Conservation (phyloP, 2,113 vertebrate species). For the Strix aluco region DNA sequence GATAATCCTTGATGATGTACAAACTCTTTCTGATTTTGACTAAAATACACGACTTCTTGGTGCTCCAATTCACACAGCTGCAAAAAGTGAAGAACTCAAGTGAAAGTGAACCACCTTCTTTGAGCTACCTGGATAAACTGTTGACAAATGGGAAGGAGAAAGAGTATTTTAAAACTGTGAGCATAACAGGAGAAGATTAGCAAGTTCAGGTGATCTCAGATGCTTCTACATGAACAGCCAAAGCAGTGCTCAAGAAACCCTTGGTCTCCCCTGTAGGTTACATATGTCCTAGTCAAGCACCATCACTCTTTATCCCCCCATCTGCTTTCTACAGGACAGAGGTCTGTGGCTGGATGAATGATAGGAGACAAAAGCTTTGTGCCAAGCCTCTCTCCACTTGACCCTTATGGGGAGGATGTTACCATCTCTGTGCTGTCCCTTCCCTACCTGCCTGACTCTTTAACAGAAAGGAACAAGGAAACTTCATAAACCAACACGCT, state of each 20-base stretch:
- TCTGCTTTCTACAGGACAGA: not conserved
- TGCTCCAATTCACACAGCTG: not conserved
- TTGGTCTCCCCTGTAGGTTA: not conserved
- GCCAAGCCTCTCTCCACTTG: not conserved
- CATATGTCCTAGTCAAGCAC: not conserved
- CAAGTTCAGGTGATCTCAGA: not conserved
- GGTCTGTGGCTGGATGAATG: not conserved
- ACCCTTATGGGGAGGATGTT: fast-evolving
- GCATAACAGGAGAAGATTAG: not conserved
- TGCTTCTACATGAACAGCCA: not conserved
- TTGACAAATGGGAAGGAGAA: not conserved
- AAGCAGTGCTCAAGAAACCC: not conserved
- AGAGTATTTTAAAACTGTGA: not conserved
- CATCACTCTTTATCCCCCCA: fast-evolving
- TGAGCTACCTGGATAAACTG: not conserved
- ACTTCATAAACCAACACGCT: not conserved
- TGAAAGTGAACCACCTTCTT: not conserved
- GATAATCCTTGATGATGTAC: not conserved
- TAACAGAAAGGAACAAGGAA: not conserved
- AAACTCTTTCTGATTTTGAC: not conserved
- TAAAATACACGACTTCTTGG: not conserved
- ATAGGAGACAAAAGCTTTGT: not conserved
- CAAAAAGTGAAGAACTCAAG: not conserved
- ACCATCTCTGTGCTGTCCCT: not conserved
- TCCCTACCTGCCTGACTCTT: not conserved